phyloP scores from a whole-genome alignment of 2,113 vertebrate genomes.

The Saccopteryx bilineata region DNA sequence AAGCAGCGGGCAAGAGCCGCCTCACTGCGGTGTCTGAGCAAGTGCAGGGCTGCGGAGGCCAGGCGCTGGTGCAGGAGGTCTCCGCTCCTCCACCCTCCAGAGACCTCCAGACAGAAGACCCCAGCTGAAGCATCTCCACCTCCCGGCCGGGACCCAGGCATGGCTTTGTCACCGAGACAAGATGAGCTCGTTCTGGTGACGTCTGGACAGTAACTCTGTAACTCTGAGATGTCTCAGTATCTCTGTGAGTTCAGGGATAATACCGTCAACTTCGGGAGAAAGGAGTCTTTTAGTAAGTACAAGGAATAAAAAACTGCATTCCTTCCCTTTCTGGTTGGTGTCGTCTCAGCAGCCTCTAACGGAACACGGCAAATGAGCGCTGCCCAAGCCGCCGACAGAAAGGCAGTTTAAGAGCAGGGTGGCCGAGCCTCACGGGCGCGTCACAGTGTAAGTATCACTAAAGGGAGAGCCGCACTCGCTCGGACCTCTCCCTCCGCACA shows the following conservation, averaged over 20 bases:
- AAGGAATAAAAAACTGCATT: slow-evolving; percentile 2
- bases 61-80: not conserved
- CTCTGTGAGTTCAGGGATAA: not conserved
- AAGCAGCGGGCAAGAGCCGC: not conserved
- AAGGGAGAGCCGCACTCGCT: not conserved
- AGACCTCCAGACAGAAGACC: no score
- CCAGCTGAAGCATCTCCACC: fast-evolving
- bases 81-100: not conserved
- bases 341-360: slow-evolving; percentile 59
- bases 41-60: no score
- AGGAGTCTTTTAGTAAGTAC: not conserved
- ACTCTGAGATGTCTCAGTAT: not conserved
- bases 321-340: slow-evolving; percentile 54
- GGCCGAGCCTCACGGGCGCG: slow-evolving; percentile 62
- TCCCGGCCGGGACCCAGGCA: no score
- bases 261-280: not conserved
- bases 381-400: slow-evolving; percentile 61
- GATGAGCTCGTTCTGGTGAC: not conserved
- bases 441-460: not conserved
- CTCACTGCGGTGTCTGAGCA: not conserved
- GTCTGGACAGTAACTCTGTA: not conserved
- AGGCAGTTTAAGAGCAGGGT: slow-evolving; percentile 75
- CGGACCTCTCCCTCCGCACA: not conserved
- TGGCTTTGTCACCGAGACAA: not conserved
- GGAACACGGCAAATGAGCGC: not conserved